Base-by-base conservation (phyloP, 1,140 invertebrate species). In the Aphaenogaster floridana region DNA sequence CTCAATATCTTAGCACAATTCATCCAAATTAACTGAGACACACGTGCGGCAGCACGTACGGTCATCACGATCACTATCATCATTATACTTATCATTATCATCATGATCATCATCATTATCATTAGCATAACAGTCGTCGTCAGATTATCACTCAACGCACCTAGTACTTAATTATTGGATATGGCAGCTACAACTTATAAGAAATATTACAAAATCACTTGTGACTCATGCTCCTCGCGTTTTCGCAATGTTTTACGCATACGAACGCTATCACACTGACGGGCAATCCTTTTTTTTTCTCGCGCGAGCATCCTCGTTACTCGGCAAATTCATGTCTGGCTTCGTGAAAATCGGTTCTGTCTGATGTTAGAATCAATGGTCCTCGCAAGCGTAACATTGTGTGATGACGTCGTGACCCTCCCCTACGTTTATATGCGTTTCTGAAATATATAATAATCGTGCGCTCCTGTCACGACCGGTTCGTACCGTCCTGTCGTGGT, bases 181-280 rank as follows among this genome's bases (percentile, higher is more conserved):
- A 94, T 94, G 94, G 93, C 94, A 94, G 93, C 94, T 95, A 95
- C 92, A 95, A 95, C 94, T 94, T 93, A 95, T 95, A 92, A 94
- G 93, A 94, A 95, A 94, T 93, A 92, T 95, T 95, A 95, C 93
- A 95, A 95, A 95, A 95, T 95, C 93, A 94, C 94, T 94, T 92
- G 92, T 91, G 90, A 91, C 88, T 93, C 92, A 88, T 91, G 91
- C 83, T 88, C 57, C 71, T 87, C 84, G 66, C 91, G 79, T 36
- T 79, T 72, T 76, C 72, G 88, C 72, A 87, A 86, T 84, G 66
- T 80, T 86, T 80, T 83, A 83, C 66, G 79, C 88, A 90, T 71
- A 84, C 78, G 42, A 89, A 90, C 80, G 86, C 89, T 74, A 87
- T 90, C 89, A 87, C 81, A 90, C 89, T 86, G 61, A 87, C 88